Evolutionary conservation across 2,113 vertebrate species (phyloP), one percentile per base, ranked within the genome.

Genomic region (Actinemys pallida): DNA sequence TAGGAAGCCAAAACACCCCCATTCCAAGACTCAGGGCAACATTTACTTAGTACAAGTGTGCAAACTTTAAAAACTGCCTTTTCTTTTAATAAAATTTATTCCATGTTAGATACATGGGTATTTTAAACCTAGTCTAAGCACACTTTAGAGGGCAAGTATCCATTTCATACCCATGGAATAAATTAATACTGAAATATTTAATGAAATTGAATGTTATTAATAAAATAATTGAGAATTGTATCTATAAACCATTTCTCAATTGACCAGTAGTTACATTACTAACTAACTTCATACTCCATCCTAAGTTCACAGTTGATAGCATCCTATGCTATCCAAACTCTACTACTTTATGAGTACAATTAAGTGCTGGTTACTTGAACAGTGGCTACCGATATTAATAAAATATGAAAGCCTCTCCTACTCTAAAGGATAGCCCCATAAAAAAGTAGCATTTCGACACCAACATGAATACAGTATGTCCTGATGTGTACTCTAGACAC

Each of bases 391-490:
- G 8, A 39, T 54, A 81, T 84, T 78, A 92, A 31, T 27, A 85
- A 93, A 95, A 90, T 45, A 52, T 27, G 24, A 96, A 95, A 96
- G 56, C 6, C 47, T 5, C 11, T 35, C 92, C 87, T 35, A 89
- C 90, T 75, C 56, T 93, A 81, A 96, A 96, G 53, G 8, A 90
- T 52, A 93, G 95, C 3, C 82, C 81, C 82, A 75, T 86, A 53
- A 94, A 95, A 88, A 94, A 53, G 42, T 1, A 82, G 10, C 1
- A 56, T 59, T 93, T 59, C 57, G 10, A 87, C 52, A 88, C 65
- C 27, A 87, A 78, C 31, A 86, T 49, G 82, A 91, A 90, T 5
- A 54, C 80, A 57, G n/a, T 81, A 87, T 49, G 87, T 84, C 14
- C 76, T 57, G n/a, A 50, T 87, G 29, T 85, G 49, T 75, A 45